Conservation (phyloP, 1,140 invertebrate genomes). For the Piezodorus guildinii region DNA sequence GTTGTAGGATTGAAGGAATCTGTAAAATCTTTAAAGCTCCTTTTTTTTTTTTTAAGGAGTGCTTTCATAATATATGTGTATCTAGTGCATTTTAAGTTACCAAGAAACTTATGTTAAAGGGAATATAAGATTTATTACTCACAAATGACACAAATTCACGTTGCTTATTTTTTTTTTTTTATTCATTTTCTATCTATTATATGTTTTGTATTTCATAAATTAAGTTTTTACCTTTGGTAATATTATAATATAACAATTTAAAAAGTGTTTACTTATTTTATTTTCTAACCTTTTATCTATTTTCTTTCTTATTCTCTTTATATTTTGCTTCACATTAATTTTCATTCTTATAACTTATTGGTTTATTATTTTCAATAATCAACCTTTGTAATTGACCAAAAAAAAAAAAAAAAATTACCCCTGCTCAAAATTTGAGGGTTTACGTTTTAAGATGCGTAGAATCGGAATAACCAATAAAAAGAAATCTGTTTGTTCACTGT, state of each 20-base stretch:
- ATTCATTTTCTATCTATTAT: not conserved
- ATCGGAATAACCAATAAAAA: too few relatives aligned
- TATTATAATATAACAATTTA: slow-evolving; percentile 10
- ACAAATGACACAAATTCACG: slow-evolving; percentile 5
- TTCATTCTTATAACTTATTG: too few relatives aligned
- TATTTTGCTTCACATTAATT: too few relatives aligned
- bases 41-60: not conserved
- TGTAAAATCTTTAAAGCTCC: not conserved
- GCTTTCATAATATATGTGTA: slow-evolving; percentile 3
- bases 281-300: too few relatives aligned
- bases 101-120: not conserved
- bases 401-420: too few relatives aligned
- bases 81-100: slow-evolving; percentile 16
- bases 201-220: slow-evolving; percentile 5
- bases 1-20: not conserved
- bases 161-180: slow-evolving; percentile 6
- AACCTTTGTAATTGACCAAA: too few relatives aligned
- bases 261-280: not conserved
- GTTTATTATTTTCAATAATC: too few relatives aligned
- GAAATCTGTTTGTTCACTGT: too few relatives aligned
- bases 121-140: not conserved
- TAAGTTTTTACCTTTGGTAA: slow-evolving; percentile 14
- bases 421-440: too few relatives aligned
- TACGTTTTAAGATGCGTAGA: too few relatives aligned
- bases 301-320: too few relatives aligned